Evolutionary conservation across 2,888 invertebrate species (phyloP).

Genomic region (Abrostola tripartita): DNA sequence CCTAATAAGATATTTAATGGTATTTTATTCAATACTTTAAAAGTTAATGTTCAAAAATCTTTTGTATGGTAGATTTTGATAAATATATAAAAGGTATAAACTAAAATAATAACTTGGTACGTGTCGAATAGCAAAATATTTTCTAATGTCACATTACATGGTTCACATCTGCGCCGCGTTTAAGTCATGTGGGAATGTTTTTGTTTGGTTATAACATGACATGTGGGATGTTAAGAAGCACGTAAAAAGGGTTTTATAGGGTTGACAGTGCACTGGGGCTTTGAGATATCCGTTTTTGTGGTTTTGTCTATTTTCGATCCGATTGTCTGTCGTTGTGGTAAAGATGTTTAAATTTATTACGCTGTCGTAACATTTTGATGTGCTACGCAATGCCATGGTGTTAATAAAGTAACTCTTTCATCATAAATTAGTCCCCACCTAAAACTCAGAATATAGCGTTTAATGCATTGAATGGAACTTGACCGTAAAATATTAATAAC

Average conservation of each 20-base stretch:
- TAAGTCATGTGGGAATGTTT: conserved; percentile 49
- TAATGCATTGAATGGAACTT: too few relatives aligned
- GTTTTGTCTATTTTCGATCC: conserved; percentile 25
- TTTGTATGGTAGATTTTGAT: too few relatives aligned
- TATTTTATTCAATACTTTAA: too few relatives aligned
- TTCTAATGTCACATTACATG: conserved; percentile 26
- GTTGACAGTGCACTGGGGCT: conserved; percentile 42
- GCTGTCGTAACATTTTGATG: not conserved
- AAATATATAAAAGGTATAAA: not conserved
- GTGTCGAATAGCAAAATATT: not conserved
- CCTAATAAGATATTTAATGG: too few relatives aligned
- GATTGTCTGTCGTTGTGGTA: conserved; percentile 3
- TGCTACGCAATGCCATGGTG: not conserved
- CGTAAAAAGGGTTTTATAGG: conserved; percentile 48
- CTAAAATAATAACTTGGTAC: not conserved
- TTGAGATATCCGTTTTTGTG: conserved; percentile 29
- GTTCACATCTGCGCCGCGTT: conserved; percentile 33
- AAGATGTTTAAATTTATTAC: not conserved
- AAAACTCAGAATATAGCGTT: too few relatives aligned
- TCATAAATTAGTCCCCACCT: too few relatives aligned
- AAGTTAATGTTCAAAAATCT: too few relatives aligned
- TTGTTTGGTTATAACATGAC: conserved; percentile 43
- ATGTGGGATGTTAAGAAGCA: conserved; percentile 41
- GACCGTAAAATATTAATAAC: too few relatives aligned
- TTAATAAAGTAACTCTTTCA: too few relatives aligned